These are phyloP conservation scores for Trissolcus japonicus DNA, from an alignment of 2,888 invertebrate species.

Conservation along the genomic window DNA sequence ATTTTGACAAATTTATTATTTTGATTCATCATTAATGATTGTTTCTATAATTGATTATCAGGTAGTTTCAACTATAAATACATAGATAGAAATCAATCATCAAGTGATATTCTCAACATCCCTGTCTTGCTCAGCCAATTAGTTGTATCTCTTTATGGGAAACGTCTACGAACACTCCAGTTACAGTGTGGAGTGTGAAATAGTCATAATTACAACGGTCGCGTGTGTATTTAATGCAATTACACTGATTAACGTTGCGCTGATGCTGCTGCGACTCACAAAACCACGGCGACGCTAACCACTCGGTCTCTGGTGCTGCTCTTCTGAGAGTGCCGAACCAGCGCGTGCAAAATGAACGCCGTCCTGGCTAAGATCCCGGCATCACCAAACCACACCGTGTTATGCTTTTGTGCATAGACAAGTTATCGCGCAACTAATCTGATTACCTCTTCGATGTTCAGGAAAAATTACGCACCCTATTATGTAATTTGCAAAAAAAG, in stretches of 20 bases:
- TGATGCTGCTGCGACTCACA: conserved; percentile 62
- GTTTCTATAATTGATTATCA: too few relatives aligned
- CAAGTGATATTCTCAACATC: conserved; percentile 7
- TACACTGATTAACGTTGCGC: conserved; percentile 75
- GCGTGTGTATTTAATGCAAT: conserved; percentile 75
- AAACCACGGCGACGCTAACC: conserved; percentile 54
- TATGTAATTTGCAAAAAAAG: conserved; percentile 29
- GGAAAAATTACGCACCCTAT: conserved; percentile 43
- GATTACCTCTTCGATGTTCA: conserved; percentile 73
- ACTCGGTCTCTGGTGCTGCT: conserved; percentile 40
- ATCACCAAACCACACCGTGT: conserved; percentile 67
- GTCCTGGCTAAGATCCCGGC: conserved; percentile 72
- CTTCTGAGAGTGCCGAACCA: conserved; percentile 50
- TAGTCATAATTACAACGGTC: conserved; percentile 76
- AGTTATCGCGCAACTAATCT: conserved; percentile 74
- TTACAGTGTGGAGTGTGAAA: conserved; percentile 71
- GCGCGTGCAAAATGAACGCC: conserved; percentile 69
- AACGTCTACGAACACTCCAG: conserved; percentile 38
- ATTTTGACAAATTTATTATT: too few relatives aligned
- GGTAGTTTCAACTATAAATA: background rate
- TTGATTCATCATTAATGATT: too few relatives aligned
- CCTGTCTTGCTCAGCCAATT: conserved; percentile 24
- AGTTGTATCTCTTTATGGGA: conserved; percentile 20
- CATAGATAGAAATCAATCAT: conserved; percentile 28
- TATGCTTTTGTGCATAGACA: conserved; percentile 75